Evolutionary conservation across 2,888 invertebrate species (phyloP).

Genomic region (Lapara coniferarum): DNA sequence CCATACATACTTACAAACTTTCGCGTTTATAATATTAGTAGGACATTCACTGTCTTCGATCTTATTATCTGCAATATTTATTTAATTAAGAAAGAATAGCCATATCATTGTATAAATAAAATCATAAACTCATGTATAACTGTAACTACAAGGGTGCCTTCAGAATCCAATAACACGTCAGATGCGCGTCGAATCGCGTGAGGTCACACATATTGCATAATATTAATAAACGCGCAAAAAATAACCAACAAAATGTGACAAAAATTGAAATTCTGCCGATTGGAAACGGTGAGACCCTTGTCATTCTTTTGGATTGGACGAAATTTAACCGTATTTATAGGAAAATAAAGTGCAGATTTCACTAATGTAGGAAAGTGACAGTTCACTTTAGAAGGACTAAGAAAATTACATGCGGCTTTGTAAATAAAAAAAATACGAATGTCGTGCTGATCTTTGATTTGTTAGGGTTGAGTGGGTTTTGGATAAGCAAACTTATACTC

Average conservation of each 20-base stretch:
- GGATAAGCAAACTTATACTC: no score
- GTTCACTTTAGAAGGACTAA: conserved; percentile 9
- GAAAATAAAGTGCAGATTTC: neutral
- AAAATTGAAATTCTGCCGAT: conserved; percentile 63
- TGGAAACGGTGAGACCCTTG: conserved; percentile 54
- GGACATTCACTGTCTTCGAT: no score
- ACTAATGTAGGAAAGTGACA: neutral
- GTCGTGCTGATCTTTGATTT: neutral
- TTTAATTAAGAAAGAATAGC: neutral
- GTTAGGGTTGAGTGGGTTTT: no score
- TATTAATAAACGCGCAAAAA: conserved; percentile 59
- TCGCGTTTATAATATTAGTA: no score
- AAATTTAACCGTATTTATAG: conserved; percentile 41
- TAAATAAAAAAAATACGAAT: neutral
- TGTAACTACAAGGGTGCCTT: conserved; percentile 14
- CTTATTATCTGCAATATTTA: neutral
- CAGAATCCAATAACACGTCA: conserved; percentile 38
- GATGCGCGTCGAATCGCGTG: conserved; percentile 61
- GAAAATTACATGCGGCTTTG: conserved; percentile 2
- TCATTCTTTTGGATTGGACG: conserved; percentile 37
- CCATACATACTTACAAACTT: no score
- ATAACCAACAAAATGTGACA: conserved; percentile 50
- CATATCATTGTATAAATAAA: neutral
- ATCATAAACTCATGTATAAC: conserved; percentile 3
- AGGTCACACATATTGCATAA: conserved; percentile 53